Percentiles rank a stretch among this genome's conserved stretches.
phyloP scores from a whole-genome alignment of 1,140 invertebrate species.

The Trichomalopsis sarcophagae region DNA sequence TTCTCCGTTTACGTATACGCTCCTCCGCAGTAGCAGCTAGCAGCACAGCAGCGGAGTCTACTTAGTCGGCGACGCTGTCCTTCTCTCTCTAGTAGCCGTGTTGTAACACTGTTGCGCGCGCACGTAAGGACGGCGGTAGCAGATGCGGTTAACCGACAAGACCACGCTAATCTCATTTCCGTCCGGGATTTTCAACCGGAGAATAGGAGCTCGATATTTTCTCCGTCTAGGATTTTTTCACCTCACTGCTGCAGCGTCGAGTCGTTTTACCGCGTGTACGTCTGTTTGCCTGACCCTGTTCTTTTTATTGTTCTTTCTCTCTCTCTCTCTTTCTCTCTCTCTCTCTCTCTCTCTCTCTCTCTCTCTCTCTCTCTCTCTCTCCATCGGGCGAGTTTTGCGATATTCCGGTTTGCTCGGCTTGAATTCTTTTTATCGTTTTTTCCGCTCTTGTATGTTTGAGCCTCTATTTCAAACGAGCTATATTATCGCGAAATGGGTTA shows the following conservation, averaged over 20 bases:
- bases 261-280: too few relatives aligned
- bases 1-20: not conserved
- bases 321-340: not conserved
- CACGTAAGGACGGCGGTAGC: conserved; percentile 53
- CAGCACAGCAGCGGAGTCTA: not conserved
- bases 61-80: too few relatives aligned
- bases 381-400: not conserved
- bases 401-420: not conserved
- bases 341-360: too few relatives aligned
- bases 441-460: too few relatives aligned
- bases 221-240: not conserved
- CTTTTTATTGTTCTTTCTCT: not conserved
- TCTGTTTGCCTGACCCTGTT: not conserved
- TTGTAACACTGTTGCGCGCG: conserved; percentile 2
- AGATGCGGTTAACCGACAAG: conserved; percentile 59
- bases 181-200: conserved; percentile 49
- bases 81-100: not conserved
- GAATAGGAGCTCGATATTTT: conserved; percentile 50
- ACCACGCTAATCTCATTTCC: conserved; percentile 59
- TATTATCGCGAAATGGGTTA: too few relatives aligned
- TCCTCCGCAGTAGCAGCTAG: too few relatives aligned
- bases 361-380: not conserved
- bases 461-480: too few relatives aligned
- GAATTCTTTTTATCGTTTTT: not conserved
- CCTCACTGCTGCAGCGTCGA: not conserved